Evolutionary conservation across 1,140 invertebrate species (phyloP).

Genomic region (Lasaia peninsularis): DNA sequence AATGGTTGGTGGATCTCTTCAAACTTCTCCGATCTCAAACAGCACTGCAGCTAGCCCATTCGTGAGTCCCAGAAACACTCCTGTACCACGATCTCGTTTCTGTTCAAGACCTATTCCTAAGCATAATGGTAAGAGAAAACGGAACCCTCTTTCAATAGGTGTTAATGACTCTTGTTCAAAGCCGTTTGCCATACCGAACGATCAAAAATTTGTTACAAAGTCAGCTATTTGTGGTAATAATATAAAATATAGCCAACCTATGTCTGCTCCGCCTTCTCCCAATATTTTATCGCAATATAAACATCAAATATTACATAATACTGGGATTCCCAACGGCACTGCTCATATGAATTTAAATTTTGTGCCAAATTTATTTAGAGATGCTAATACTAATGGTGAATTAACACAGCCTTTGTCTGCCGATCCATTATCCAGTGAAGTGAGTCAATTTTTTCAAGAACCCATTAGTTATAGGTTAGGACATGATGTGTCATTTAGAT

Average conservation of each 20-base stretch:
- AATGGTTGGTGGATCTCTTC: constrained; percentile 62
- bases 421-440: constrained; percentile 74
- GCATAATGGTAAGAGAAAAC: constrained; percentile 52
- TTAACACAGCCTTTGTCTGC: constrained; percentile 56
- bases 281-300: constrained; percentile 73
- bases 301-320: constrained; percentile 51
- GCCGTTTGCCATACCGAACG: constrained; percentile 66
- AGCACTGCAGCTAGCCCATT: constrained; percentile 84
- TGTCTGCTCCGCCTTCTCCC: constrained; percentile 79
- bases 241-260: constrained; percentile 70
- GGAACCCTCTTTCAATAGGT: constrained; percentile 51
- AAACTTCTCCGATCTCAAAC: constrained; percentile 65
- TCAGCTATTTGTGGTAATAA: constrained; percentile 42
- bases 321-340: constrained; percentile 54
- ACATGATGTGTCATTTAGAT: constrained; percentile 76
- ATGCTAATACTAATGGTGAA: constrained; percentile 51
- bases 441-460: constrained; percentile 77
- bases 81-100: constrained; percentile 79
- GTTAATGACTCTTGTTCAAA: constrained; percentile 47
- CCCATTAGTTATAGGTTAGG: constrained; percentile 46
- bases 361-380: constrained; percentile 50
- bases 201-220: constrained; percentile 62
- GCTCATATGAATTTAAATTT: constrained; percentile 56
- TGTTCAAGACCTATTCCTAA: constrained; percentile 63
- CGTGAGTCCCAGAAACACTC: constrained; percentile 88